Evolutionary conservation across 2,113 vertebrate species (phyloP).

Genomic region (Butorides virescens): DNA sequence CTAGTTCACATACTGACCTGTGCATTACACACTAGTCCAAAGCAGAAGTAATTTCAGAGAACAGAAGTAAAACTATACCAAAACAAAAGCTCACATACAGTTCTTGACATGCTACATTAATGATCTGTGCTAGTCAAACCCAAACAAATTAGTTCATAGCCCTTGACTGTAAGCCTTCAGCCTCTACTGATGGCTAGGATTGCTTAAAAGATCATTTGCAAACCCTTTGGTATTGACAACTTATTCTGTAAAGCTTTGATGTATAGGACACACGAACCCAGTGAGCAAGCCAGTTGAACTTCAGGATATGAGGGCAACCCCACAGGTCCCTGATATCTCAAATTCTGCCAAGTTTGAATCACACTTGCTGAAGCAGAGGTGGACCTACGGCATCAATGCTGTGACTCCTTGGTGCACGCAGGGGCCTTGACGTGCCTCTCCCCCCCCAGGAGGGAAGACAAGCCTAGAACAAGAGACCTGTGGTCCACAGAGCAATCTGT

Average conservation of each 20-base stretch:
- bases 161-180: not conserved
- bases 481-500: not conserved
- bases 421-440: not conserved
- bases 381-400: not conserved
- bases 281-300: not conserved
- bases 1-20: not conserved
- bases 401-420: accelerated
- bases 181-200: not conserved
- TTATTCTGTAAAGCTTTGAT: not conserved
- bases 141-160: not conserved
- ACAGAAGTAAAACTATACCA: not conserved
- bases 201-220: not conserved
- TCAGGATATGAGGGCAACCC: not conserved
- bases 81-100: not conserved
- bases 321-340: not conserved
- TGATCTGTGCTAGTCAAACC: not conserved
- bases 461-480: not conserved
- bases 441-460: not conserved
- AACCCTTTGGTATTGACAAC: not conserved
- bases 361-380: not conserved
- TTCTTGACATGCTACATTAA: not conserved
- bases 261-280: not conserved
- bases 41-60: not conserved
- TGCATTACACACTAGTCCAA: not conserved
- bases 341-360: not conserved